phyloP scores from a whole-genome alignment of 2,888 invertebrate species.

The Eupeodes latifasciatus region DNA sequence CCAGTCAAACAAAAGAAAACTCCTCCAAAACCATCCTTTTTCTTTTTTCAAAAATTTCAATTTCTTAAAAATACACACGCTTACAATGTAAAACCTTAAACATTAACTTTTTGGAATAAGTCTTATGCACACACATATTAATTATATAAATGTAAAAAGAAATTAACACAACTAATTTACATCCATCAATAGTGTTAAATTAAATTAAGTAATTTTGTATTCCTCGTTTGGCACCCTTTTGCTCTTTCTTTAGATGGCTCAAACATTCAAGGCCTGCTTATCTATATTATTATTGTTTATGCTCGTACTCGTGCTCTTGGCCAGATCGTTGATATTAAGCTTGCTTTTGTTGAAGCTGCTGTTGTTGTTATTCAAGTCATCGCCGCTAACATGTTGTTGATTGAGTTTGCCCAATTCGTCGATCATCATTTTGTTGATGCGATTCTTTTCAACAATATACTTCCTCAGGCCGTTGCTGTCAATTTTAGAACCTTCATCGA shows the following conservation, averaged over 20 bases:
- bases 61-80: conserved; percentile 60
- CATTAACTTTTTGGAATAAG: conserved; percentile 75
- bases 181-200: conserved; percentile 68
- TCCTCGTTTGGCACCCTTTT: conserved; percentile 18
- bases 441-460: conserved; percentile 78
- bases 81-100: conserved; percentile 69
- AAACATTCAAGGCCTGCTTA: conserved; percentile 69
- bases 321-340: conserved; percentile 60
- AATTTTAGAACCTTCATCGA: conserved; percentile 55
- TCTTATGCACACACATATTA: conserved; percentile 69
- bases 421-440: conserved; percentile 74
- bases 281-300: conserved; percentile 66
- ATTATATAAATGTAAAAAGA: conserved; percentile 63
- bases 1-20: background rate
- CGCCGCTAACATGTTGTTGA: conserved; percentile 52
- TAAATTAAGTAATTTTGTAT: conserved; percentile 45
- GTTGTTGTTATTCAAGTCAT: conserved; percentile 77
- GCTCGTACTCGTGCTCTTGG: conserved; percentile 66
- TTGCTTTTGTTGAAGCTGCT: conserved; percentile 58
- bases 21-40: conserved; percentile 1
- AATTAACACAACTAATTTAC: conserved; percentile 60
- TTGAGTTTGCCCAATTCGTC: conserved; percentile 75
- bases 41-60: conserved; percentile 3
- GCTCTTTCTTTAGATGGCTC: background rate
- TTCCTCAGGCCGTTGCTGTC: conserved; percentile 72